phyloP scores from a whole-genome alignment of 2,888 invertebrate genomes.

The Chrysodeixis includens region DNA sequence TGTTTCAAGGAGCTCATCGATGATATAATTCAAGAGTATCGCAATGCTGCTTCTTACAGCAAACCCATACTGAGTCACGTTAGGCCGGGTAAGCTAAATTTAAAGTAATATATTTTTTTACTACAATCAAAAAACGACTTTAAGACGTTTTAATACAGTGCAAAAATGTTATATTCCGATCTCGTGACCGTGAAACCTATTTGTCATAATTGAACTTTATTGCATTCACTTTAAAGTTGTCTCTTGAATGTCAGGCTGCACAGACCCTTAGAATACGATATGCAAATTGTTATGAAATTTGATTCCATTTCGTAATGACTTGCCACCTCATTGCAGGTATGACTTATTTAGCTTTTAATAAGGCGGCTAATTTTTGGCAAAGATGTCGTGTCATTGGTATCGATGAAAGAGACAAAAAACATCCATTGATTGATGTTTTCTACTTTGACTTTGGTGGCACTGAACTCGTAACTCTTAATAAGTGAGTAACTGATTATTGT shows the following conservation, averaged over 20 bases:
- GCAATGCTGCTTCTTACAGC: conserved; percentile 73
- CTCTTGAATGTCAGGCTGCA: too few species aligned
- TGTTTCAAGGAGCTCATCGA: conserved; percentile 76
- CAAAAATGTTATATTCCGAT: too few species aligned
- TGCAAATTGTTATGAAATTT: background rate
- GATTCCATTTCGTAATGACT: background rate
- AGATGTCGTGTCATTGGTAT: conserved; percentile 88
- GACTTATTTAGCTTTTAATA: conserved; percentile 90
- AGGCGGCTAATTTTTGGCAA: conserved; percentile 90
- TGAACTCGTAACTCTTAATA: conserved; percentile 81
- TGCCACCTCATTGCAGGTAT: conserved; percentile 80
- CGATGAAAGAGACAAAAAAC: conserved; percentile 65
- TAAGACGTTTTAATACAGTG: too few species aligned
- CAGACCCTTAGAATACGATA: too few species aligned
- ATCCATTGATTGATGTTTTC: conserved; percentile 86
- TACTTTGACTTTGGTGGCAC: conserved; percentile 91
- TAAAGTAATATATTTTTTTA: background rate
- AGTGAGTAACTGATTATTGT: conserved; percentile 73
- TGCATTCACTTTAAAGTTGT: too few species aligned
- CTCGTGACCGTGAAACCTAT: too few species aligned
- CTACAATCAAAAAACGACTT: too few species aligned
- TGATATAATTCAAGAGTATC: conserved; percentile 78
- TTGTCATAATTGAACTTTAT: too few species aligned
- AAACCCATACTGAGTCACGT: conserved; percentile 73
- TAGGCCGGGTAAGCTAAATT: conserved; percentile 68